Evolutionary conservation across 2,797 vertebrate species (phyloP).

Genomic region (Helarctos malayanus): DNA sequence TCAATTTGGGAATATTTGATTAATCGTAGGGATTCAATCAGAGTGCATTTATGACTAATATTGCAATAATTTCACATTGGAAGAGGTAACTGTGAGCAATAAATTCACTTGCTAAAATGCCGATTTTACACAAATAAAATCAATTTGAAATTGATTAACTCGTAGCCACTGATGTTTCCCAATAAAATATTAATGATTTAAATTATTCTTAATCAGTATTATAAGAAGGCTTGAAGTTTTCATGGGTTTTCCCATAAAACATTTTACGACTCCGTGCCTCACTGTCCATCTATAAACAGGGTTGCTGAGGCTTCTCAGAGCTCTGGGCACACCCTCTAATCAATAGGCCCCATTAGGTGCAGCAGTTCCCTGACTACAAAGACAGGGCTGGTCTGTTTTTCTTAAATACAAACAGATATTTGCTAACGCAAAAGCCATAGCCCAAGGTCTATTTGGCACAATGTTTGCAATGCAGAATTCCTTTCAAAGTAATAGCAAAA

Average conservation of each 20-base stretch:
- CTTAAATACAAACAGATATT: not conserved
- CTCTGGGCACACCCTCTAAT: not conserved
- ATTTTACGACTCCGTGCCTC: constrained; percentile 44
- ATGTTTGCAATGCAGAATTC: not conserved
- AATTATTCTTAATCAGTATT: constrained; percentile 73
- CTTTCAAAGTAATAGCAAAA: not conserved
- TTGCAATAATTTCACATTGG: constrained; percentile 65
- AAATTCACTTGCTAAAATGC: constrained; percentile 79
- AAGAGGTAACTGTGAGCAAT: constrained; percentile 70
- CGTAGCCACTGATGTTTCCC: constrained; percentile 70
- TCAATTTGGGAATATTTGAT: constrained; percentile 73
- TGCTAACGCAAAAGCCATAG: constrained; percentile 4
- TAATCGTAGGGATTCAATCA: constrained; percentile 70
- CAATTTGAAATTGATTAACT: constrained; percentile 81
- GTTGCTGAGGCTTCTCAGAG: not conserved
- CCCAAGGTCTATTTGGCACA: not conserved
- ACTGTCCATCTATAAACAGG: constrained; percentile 24
- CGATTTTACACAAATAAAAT: constrained; percentile 85
- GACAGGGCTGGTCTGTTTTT: not conserved
- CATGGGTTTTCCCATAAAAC: constrained; percentile 76
- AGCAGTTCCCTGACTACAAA: not conserved
- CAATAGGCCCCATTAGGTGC: not conserved
- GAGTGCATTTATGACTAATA: constrained; percentile 70
- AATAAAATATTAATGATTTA: constrained; percentile 82
- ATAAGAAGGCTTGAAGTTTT: constrained; percentile 73